These are phyloP conservation scores for Eumaeus atala DNA, from an alignment of 1,140 invertebrate species.

Conservation along the genomic window DNA sequence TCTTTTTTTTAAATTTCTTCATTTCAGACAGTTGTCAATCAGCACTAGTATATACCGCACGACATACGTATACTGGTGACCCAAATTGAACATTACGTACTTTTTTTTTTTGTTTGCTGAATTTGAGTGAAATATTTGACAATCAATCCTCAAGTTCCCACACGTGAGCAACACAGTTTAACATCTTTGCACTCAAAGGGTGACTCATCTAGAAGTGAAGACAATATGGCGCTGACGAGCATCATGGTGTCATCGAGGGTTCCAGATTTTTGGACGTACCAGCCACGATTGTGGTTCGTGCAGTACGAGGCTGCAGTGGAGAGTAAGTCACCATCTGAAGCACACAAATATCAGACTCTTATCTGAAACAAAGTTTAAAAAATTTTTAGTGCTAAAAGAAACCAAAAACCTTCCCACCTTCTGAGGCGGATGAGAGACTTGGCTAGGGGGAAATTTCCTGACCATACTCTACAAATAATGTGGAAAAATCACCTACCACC, in stretches of 20 bases:
- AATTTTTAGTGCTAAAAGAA: conserved; percentile 17
- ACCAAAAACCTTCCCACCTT: conserved; percentile 24
- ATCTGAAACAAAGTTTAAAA: conserved; percentile 19
- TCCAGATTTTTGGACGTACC: conserved; percentile 22
- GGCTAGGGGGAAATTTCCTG: conserved; percentile 22
- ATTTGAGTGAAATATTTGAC: too few species aligned
- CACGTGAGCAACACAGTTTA: too few species aligned
- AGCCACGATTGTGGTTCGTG: conserved; percentile 19
- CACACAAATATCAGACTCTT: conserved; percentile 11
- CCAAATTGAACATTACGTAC: too few species aligned
- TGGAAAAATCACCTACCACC: conserved; percentile 26
- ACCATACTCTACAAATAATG: conserved; percentile 23
- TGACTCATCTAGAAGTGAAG: too few species aligned
- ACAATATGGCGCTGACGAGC: not conserved
- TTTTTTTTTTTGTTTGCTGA: too few species aligned
- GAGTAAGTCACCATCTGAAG: conserved; percentile 17
- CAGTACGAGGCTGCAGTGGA: conserved; percentile 13
- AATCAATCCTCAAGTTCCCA: too few species aligned
- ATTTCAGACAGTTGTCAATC: too few species aligned
- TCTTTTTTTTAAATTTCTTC: too few species aligned
- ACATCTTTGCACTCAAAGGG: too few species aligned
- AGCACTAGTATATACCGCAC: too few species aligned
- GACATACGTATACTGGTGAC: too few species aligned
- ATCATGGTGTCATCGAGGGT: conserved; percentile 18
- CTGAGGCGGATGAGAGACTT: conserved; percentile 23